Evolutionary conservation across 1,140 invertebrate genomes (phyloP).

Genomic region (Ctenoplectra terminalis): DNA sequence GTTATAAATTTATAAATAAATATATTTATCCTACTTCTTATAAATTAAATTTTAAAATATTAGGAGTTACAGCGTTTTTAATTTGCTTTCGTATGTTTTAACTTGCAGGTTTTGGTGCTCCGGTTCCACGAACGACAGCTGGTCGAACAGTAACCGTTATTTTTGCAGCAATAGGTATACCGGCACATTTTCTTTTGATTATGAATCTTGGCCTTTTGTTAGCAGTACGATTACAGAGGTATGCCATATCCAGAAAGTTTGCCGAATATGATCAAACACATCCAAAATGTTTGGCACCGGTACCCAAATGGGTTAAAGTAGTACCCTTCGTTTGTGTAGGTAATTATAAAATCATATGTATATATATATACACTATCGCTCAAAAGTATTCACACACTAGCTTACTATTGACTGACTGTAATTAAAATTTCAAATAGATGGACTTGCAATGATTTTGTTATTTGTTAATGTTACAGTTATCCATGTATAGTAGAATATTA

Average conservation of each 20-base stretch:
- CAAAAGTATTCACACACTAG: no score
- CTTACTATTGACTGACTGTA: no score
- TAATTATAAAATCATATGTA: constrained; percentile 46
- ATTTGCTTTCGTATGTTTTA: not conserved
- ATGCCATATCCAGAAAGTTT: constrained; percentile 71
- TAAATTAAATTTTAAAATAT: no score
- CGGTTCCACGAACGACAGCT: constrained; percentile 84
- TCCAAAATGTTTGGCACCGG: constrained; percentile 59
- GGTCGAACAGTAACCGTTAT: constrained; percentile 85
- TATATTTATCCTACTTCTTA: no score
- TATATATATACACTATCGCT: not conserved
- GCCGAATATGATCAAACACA: constrained; percentile 64
- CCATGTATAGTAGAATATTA: no score
- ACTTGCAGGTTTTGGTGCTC: constrained; percentile 85
- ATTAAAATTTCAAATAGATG: no score
- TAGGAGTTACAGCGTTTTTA: no score
- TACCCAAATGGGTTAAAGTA: constrained; percentile 77
- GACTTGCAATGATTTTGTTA: no score
- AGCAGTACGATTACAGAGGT: constrained; percentile 83
- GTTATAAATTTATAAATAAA: no score
- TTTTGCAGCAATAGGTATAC: constrained; percentile 85
- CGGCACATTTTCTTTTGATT: constrained; percentile 85
- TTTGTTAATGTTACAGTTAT: no score
- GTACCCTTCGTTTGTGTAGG: constrained; percentile 74
- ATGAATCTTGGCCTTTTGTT: constrained; percentile 85